Conservation (phyloP, 2,113 vertebrate genomes). For the Vulpes vulpes region DNA sequence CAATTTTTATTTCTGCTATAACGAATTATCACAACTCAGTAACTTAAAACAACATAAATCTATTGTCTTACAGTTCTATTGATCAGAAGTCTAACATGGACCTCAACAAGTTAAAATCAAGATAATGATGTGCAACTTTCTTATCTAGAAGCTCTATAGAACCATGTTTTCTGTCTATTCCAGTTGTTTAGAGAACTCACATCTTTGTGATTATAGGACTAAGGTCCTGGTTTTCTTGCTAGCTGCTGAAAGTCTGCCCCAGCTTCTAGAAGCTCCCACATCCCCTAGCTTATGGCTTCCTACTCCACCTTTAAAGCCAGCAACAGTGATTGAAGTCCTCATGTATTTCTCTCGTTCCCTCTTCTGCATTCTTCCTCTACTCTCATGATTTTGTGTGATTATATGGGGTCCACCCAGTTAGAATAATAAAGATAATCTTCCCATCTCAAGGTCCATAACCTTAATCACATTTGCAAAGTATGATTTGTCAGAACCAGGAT, state of each 20-base stretch:
- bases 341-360: background rate
- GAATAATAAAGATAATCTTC: background rate
- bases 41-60: background rate
- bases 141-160: background rate
- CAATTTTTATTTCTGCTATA: background rate
- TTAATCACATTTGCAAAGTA: background rate
- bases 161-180: background rate
- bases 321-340: background rate
- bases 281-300: background rate
- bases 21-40: background rate
- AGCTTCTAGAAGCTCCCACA: background rate
- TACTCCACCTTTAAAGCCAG: background rate
- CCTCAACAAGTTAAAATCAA: background rate
- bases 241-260: background rate
- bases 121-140: background rate
- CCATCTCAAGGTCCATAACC: background rate
- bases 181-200: background rate
- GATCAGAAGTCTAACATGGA: background rate
- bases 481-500: background rate
- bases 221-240: background rate
- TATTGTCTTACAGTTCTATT: background rate
- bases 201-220: background rate
- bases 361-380: background rate
- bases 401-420: background rate
- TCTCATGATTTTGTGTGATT: background rate